Evolutionary conservation across 2,888 invertebrate genomes (phyloP).

Genomic region (Lacanobia oleracea): DNA sequence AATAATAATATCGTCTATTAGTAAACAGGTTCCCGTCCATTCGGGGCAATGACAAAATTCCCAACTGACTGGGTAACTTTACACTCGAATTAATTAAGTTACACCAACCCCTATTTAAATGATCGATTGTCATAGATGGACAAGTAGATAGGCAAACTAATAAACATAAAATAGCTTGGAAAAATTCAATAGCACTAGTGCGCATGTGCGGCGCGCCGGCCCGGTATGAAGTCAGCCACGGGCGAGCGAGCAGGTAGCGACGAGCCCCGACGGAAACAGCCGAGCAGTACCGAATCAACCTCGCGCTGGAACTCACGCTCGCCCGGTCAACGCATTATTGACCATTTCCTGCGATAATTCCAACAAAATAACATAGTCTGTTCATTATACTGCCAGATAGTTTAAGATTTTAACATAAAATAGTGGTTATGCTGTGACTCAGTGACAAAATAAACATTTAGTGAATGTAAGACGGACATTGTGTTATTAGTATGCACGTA

Average conservation of each 20-base stretch:
- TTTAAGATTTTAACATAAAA: conserved; percentile 65
- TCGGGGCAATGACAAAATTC: conserved; percentile 29
- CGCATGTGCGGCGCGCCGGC: conserved; percentile 79
- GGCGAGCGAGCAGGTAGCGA: conserved; percentile 57
- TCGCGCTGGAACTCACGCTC: conserved; percentile 80
- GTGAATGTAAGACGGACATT: conserved; percentile 68
- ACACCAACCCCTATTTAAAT: conserved; percentile 54
- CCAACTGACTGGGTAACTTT: conserved; percentile 26
- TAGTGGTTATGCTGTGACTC: conserved; percentile 77
- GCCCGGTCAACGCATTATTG: conserved; percentile 83
- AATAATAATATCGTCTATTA: conserved; percentile 14
- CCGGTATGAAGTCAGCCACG: conserved; percentile 74
- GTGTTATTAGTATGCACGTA: conserved; percentile 77
- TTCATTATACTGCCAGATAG: conserved; percentile 74
- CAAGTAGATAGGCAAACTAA: conserved; percentile 59
- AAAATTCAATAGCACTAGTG: conserved; percentile 72
- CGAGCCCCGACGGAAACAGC: conserved; percentile 78
- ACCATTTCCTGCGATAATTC: conserved; percentile 84
- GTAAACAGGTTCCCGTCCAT: conserved; percentile 35
- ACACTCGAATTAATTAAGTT: conserved; percentile 56
- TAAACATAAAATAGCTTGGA: conserved; percentile 66
- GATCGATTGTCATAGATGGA: conserved; percentile 61
- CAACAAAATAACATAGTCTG: conserved; percentile 75
- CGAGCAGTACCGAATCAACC: conserved; percentile 86
- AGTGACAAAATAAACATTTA: conserved; percentile 74